phyloP scores from a whole-genome alignment of 2,888 invertebrate genomes.

The Rambutsinella grinnellia region DNA sequence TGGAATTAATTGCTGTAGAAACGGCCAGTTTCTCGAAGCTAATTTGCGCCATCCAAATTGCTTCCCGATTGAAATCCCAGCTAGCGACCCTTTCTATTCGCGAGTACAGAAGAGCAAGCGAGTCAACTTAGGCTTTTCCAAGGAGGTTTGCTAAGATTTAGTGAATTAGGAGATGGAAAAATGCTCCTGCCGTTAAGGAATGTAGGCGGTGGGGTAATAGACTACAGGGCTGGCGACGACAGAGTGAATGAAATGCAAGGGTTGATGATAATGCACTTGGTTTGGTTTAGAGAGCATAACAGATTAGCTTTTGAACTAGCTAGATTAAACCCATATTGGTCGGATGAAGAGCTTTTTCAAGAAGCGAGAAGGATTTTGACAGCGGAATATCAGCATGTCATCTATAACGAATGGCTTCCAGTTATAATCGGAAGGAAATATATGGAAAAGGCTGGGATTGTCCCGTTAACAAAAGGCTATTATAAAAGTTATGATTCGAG shows the following conservation, averaged over 20 bases:
- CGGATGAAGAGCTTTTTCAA: conserved; percentile 64
- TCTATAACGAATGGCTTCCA: conserved; percentile 64
- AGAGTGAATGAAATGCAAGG: conserved; percentile 65
- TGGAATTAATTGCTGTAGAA: conserved; percentile 66
- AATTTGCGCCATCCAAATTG: conserved; percentile 65
- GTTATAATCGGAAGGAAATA: conserved; percentile 60
- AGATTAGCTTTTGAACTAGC: conserved; percentile 61
- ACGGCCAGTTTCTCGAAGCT: conserved; percentile 56
- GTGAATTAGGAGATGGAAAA: conserved; percentile 46
- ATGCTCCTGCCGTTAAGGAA: conserved; percentile 49
- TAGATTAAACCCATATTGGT: conserved; percentile 55
- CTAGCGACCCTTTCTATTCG: conserved; percentile 71
- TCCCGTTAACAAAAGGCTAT: conserved; percentile 35
- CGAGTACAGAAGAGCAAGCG: conserved; percentile 78
- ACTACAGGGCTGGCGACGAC: conserved; percentile 63
- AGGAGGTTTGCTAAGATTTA: conserved; percentile 72
- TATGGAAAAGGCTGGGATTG: conserved; percentile 55
- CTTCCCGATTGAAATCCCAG: conserved; percentile 65
- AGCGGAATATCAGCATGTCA: conserved; percentile 64
- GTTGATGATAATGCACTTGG: conserved; percentile 62
- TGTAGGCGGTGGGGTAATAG: conserved; percentile 33
- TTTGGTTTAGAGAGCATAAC: conserved; percentile 64
- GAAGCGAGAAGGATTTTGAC: conserved; percentile 61
- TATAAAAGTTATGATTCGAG: conserved; percentile 58
- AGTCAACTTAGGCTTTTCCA: conserved; percentile 77